A percentile compares a stretch with the other conserved stretches of the same genome.
Evolutionary conservation across 30 jellyfish, hydroid and myxozoan genomes (phyloP).

Genomic region (Aurelia sp.): DNA sequence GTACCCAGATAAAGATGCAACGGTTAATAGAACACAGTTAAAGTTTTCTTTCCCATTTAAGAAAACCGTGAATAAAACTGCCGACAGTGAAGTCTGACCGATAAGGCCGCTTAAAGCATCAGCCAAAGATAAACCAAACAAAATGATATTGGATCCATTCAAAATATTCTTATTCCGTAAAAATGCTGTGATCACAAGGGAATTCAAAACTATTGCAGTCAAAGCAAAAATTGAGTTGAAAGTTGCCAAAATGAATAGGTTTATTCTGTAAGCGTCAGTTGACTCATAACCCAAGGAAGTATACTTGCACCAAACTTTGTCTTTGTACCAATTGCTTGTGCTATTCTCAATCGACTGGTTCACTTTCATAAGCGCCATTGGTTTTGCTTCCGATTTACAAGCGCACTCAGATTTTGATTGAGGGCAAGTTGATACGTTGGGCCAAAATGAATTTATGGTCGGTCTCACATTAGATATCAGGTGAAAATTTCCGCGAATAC

Average conservation of each 20-base stretch:
- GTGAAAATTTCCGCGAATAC: too few relatives aligned
- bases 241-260: slow-evolving; percentile 49
- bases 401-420: too few relatives aligned
- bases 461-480: too few relatives aligned
- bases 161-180: slow-evolving; percentile 24
- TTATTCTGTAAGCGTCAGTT: slow-evolving; percentile 7
- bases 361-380: too few relatives aligned
- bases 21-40: slow-evolving; percentile 42
- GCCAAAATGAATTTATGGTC: too few relatives aligned
- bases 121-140: slow-evolving; percentile 45
- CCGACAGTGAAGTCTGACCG: slow-evolving; percentile 63
- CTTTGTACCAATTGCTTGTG: neutral
- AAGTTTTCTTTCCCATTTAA: slow-evolving; percentile 12
- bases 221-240: slow-evolving; percentile 32
- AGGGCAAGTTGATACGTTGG: too few relatives aligned
- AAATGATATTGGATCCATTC: slow-evolving; percentile 39
- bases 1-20: slow-evolving; percentile 56
- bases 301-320: slow-evolving; percentile 46
- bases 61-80: slow-evolving; percentile 22
- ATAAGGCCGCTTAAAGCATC: slow-evolving; percentile 66
- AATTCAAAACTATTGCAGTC: slow-evolving; percentile 59
- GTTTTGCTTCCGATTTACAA: too few relatives aligned
- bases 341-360: too few relatives aligned
- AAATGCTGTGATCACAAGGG: slow-evolving; percentile 59
- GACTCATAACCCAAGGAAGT: slow-evolving; percentile 54